These are phyloP conservation scores for Aselliscus stoliczkanus DNA, from an alignment of 2,797 vertebrate genomes.

Conservation along the genomic window DNA sequence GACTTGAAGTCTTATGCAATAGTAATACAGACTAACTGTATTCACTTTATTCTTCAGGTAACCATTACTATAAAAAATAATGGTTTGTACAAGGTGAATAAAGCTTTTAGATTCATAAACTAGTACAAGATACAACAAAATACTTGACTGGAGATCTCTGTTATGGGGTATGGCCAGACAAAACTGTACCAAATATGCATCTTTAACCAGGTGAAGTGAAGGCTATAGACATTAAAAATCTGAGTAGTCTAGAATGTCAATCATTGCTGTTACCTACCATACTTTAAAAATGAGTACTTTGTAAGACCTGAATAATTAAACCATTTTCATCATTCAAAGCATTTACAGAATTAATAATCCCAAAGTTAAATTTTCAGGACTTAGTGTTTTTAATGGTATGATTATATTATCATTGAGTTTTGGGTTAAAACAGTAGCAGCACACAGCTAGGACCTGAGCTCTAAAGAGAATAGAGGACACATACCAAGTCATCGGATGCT, in stretches of 20 bases:
- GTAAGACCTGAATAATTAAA: background rate
- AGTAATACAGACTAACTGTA: background rate
- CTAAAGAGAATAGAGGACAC: background rate
- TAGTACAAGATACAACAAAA: accelerated
- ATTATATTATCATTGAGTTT: background rate
- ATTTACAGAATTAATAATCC: background rate
- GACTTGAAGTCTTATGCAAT: background rate
- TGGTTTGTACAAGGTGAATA: background rate
- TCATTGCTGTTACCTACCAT: background rate
- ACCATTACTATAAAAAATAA: background rate
- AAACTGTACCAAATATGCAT: no score
- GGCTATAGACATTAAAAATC: background rate
- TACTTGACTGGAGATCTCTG: background rate
- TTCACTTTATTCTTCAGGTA: background rate
- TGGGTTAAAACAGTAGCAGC: background rate
- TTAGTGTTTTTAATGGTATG: background rate
- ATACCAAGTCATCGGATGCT: constrained; percentile 90
- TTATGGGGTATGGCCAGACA: background rate
- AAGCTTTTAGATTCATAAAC: background rate
- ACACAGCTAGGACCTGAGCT: constrained; percentile 61
- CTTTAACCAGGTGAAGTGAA: background rate
- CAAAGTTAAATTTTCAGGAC: background rate
- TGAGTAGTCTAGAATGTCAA: background rate
- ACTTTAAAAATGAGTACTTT: background rate
- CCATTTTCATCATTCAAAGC: background rate